Evolutionary conservation across 2,888 invertebrate genomes (phyloP), one percentile per base, ranked within the genome.

Genomic region (Lapara coniferarum): DNA sequence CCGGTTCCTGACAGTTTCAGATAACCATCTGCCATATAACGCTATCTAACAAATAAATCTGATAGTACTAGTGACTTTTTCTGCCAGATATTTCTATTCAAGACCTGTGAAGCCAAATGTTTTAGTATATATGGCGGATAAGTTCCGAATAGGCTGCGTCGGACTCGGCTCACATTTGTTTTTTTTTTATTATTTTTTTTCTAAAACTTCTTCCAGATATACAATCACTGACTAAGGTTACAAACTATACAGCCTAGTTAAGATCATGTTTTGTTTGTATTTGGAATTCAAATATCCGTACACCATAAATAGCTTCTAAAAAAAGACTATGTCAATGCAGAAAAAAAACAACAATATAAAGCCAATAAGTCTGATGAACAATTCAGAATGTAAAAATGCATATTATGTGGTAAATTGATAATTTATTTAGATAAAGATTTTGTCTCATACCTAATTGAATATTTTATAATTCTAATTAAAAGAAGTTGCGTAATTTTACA

Each of bases 321-420:
- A 37, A 37, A 37, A 37, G 5, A 3, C 37, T 37, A 37, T 1
- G 37, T 46, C 44, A 46, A 59, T 16, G 6, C 1, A 46, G 19
- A 63, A 16, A 16, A 46, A 46, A 63, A 46, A 49, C 63, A 0
- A 63, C 19, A 49, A 49, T 49, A 63, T 16, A 49, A 46, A 49
- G 19, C 63, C 49, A 59, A 10, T 5, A 4, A 4, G 46, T 12
- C 19, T n/a, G 37, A 57, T 13, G 57, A 30, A 49, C 19, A 19
- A 46, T 63, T 13, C 19, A 19, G 49, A 16, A 49, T 63, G 10
- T 59, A 59, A 46, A 46, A 46, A 59, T 59, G 12, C 46, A n/a
- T 58, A 58, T 37, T 58, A 46, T 44, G 16, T 59, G 46, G 46
- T 59, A 59, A 59, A 59, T 56, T 56, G 10, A 59, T 12, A 59